Percentiles rank a stretch among this genome's conserved stretches.
These are phyloP conservation scores for Archocentrus centrarchus DNA, from an alignment of 2,113 vertebrate genomes.

Conservation along the genomic window DNA sequence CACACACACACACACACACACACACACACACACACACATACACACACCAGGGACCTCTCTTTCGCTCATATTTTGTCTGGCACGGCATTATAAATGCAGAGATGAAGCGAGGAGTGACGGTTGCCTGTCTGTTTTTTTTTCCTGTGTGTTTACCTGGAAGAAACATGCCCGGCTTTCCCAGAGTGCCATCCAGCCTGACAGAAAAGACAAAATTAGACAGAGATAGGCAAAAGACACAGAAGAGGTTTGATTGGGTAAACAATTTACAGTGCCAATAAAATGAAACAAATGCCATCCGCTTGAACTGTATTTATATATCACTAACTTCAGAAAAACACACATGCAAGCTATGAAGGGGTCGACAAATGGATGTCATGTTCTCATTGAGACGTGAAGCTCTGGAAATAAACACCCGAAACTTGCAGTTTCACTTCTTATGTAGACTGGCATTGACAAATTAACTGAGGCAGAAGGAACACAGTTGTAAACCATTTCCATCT, in stretches of 20 bases:
- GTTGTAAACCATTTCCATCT: constrained; percentile 1
- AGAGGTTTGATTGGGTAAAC: neutral
- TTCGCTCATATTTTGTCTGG: constrained; percentile 48
- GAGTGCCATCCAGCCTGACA: constrained; percentile 72
- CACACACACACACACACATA: neutral
- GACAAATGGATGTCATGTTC: neutral
- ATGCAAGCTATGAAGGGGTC: neutral
- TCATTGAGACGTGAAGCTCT: constrained; percentile 3
- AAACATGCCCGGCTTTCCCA: constrained; percentile 79
- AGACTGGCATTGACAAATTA: neutral
- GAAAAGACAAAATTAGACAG: neutral
- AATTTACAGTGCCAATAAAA: constrained; percentile 32
- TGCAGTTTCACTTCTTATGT: constrained; percentile 5
- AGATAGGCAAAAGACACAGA: constrained; percentile 4
- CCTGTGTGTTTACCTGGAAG: constrained; percentile 70
- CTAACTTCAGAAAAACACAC: neutral
- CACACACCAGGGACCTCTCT: constrained; percentile 9
- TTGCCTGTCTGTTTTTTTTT: constrained; percentile 52
- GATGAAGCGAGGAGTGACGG: constrained; percentile 50
- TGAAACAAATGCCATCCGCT: constrained; percentile 35
- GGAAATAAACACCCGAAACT: constrained; percentile 14
- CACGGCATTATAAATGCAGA: constrained; percentile 42
- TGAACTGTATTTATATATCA: constrained; percentile 3
- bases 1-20: neutral
- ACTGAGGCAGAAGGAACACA: constrained; percentile 1